Evolutionary conservation across 2,888 invertebrate species (phyloP), one percentile per base, ranked within the genome.

Genomic region (Megaustenia siamemsis): DNA sequence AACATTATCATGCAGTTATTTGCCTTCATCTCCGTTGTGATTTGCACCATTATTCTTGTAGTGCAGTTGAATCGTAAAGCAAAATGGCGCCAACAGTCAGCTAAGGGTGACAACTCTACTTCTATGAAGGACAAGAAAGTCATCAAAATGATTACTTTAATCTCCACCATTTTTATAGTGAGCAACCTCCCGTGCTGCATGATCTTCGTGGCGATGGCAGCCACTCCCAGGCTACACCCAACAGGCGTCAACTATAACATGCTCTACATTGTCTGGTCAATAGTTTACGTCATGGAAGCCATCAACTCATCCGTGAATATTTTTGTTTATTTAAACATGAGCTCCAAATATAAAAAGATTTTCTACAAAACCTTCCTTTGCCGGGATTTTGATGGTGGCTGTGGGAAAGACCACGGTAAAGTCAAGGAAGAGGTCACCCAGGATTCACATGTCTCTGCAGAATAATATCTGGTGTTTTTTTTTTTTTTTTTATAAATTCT

Each of bases 141-240:
- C 60, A 40, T 82, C 21, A 53, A 68, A 18, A 77, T 56, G 69
- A 68, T 49, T 15, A 69, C 35, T 10, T 66, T 43, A 10, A 63
- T 60, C 38, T 60, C 77, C 1, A n/a, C 43, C 53, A 56, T 45
- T 73, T 82, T 82, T 56, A 82, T 82, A 28, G 32, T 40, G 1
- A 73, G 82, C 43, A 69, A 82, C 28, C 82, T 82, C 60, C 82
- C 82, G 21, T 82, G 71, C 3, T 69, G 82, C 28, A 21, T 82
- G 28, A 43, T 82, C 15, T 76, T 82, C 66, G 53, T 82, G 0
- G 76, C 76, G 38, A 82, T 82, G 76, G 49, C 66, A 15, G 32
- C 45, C 32, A 60, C 45, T 0, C 53, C 40, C 21, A 60, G 45
- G 4, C 45, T 82, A 12, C 75, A 82, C 45, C 75, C 76, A 1